A percentile compares a stretch with the other conserved stretches of the same genome.
phyloP scores from a whole-genome alignment of 2,113 vertebrate genomes.

The Ammospiza caudacuta region DNA sequence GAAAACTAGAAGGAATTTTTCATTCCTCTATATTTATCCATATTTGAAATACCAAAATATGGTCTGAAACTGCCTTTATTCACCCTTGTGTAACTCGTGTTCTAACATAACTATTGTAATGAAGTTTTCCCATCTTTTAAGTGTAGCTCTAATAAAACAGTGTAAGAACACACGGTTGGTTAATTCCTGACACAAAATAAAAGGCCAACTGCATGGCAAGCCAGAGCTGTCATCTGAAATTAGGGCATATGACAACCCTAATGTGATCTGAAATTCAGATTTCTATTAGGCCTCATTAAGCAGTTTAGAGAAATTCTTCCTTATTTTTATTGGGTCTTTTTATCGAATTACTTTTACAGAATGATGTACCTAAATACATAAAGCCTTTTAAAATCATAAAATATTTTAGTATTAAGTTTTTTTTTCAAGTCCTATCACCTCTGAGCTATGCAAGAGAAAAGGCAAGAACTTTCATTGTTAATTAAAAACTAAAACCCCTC shows the following conservation, averaged over 20 bases:
- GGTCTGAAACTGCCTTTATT: neutral
- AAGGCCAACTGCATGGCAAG: slow-evolving; percentile 42
- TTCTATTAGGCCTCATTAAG: slow-evolving; percentile 47
- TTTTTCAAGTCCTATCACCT: neutral
- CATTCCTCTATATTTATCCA: neutral
- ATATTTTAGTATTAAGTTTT: neutral
- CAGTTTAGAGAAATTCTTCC: neutral
- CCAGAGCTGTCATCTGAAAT: slow-evolving; percentile 52
- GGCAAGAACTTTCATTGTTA: neutral
- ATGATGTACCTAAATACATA: neutral
- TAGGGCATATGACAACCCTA: neutral
- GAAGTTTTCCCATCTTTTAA: neutral
- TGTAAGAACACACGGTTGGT: slow-evolving; percentile 22
- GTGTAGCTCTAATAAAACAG: neutral
- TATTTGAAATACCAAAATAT: neutral
- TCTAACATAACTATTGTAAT: neutral
- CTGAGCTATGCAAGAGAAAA: neutral
- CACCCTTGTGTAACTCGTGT: too few species aligned
- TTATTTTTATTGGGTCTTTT: neutral
- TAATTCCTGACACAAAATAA: slow-evolving; percentile 54
- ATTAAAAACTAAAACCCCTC: neutral
- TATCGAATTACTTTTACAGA: slow-evolving; percentile 10
- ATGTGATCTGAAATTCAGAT: slow-evolving; percentile 53
- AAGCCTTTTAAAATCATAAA: neutral
- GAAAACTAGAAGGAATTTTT: neutral